These are phyloP conservation scores for Caenorhabditis panamensis DNA, from an alignment of 2,888 invertebrate genomes.

Conservation along the genomic window DNA sequence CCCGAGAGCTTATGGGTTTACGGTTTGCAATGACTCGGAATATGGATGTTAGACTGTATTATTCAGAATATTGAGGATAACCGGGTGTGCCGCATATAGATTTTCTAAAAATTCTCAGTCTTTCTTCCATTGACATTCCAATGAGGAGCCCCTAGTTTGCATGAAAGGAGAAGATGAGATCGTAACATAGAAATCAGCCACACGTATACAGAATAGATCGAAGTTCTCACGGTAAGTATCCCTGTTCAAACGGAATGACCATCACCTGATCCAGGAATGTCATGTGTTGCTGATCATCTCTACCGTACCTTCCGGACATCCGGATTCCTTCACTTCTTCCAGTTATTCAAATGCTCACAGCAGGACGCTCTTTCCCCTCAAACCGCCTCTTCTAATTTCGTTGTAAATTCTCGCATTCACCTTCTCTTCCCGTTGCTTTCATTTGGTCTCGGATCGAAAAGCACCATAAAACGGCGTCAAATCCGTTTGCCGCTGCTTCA, in stretches of 20 bases:
- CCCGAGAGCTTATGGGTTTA: neutral
- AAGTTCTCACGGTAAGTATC: neutral
- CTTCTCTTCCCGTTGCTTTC: conserved; percentile 6
- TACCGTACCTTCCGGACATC: conserved; percentile 25
- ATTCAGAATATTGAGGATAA: too few relatives aligned
- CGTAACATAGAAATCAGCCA: too few relatives aligned
- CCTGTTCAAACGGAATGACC: neutral
- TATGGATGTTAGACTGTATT: too few relatives aligned
- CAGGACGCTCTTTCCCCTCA: neutral
- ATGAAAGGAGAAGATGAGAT: too few relatives aligned
- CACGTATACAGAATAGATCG: too few relatives aligned
- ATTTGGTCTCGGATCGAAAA: conserved; percentile 23
- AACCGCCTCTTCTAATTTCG: neutral
- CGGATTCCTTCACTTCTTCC: conserved; percentile 33
- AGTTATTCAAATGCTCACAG: conserved; percentile 53
- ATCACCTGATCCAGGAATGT: neutral
- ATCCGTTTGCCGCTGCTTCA: conserved; percentile 8
- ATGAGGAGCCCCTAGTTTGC: too few relatives aligned
- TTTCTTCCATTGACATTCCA: too few relatives aligned
- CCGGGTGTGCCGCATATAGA: too few relatives aligned
- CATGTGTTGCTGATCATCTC: neutral
- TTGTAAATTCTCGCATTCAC: conserved; percentile 22
- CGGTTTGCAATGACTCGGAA: conserved; percentile 20
- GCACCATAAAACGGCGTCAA: conserved; percentile 29
- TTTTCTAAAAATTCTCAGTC: too few relatives aligned